Percentiles rank a stretch among this genome's conserved stretches.
Evolutionary conservation across 2,888 invertebrate genomes (phyloP).

Genomic region (Thyatira batis): DNA sequence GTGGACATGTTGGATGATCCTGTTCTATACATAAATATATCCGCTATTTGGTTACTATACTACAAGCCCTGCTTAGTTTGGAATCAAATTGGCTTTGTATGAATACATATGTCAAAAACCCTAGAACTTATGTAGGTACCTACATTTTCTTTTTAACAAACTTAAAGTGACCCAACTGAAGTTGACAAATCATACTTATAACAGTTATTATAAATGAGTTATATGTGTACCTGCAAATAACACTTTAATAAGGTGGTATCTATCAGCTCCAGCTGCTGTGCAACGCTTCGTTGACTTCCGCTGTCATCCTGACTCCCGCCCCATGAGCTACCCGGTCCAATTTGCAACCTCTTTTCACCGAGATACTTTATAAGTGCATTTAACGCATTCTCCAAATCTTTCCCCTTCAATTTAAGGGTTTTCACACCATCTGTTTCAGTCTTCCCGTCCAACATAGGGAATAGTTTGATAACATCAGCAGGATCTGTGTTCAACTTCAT

Average conservation of each 20-base stretch:
- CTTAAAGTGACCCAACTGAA: too few species aligned
- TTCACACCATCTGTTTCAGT: conserved; percentile 37
- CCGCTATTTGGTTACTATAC: too few species aligned
- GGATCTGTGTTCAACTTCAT: conserved; percentile 95
- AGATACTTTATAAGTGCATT: conserved; percentile 95
- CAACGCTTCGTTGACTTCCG: conserved; percentile 53
- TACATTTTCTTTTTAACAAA: too few species aligned
- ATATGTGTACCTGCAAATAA: conserved; percentile 90
- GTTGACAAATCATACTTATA: conserved; percentile 5
- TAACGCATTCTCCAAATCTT: conserved; percentile 93
- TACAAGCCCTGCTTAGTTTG: too few species aligned
- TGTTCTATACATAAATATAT: too few species aligned
- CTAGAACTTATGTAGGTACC: too few species aligned
- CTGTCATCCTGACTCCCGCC: conserved; percentile 39
- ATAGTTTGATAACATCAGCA: conserved; percentile 96
- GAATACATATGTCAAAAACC: too few species aligned
- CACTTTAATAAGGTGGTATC: conserved; percentile 98
- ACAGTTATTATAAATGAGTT: neutral
- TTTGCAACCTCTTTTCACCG: conserved; percentile 86
- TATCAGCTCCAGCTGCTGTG: conserved; percentile 90
- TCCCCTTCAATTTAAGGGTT: conserved; percentile 85
- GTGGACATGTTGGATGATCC: too few species aligned
- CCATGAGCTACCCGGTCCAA: conserved; percentile 61
- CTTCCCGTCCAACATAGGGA: conserved; percentile 91
- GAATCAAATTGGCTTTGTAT: too few species aligned